Evolutionary conservation across 1,140 invertebrate species (phyloP).

Genomic region (Phthorimaea operculella): DNA sequence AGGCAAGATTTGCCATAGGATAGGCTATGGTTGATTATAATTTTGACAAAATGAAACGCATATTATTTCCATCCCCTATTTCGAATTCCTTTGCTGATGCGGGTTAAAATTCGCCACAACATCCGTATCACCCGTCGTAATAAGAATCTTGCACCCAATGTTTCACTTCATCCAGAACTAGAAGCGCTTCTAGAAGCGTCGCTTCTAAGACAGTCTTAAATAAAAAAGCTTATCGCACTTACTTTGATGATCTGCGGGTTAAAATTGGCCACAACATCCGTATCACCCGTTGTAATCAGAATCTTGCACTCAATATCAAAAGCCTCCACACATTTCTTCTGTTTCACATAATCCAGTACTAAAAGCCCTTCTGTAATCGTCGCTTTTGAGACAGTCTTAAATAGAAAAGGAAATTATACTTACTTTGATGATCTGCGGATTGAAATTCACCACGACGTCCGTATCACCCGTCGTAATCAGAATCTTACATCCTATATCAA

Average conservation of each 20-base stretch:
- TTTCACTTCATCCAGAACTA: constrained; percentile 74
- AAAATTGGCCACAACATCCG: constrained; percentile 59
- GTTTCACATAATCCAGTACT: constrained; percentile 75
- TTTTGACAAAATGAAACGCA: too few relatives aligned
- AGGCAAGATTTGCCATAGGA: too few relatives aligned
- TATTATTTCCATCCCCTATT: too few relatives aligned
- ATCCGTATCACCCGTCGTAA: constrained; percentile 72
- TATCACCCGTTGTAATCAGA: constrained; percentile 73
- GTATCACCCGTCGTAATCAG: constrained; percentile 74
- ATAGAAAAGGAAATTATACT: too few relatives aligned
- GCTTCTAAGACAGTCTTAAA: constrained; percentile 59
- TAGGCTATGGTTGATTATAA: too few relatives aligned
- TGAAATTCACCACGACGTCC: constrained; percentile 57
- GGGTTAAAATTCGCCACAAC: constrained; percentile 56
- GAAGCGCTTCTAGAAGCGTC: background rate
- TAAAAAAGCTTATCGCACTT: too few relatives aligned
- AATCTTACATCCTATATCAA: constrained; percentile 75
- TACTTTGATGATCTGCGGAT: constrained; percentile 49
- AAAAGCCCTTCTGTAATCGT: constrained; percentile 67
- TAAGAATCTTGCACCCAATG: constrained; percentile 74
- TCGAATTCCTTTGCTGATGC: constrained; percentile 51
- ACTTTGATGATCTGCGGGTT: constrained; percentile 49
- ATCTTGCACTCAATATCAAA: constrained; percentile 78
- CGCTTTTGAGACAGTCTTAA: constrained; percentile 55
- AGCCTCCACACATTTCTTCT: constrained; percentile 68